phyloP scores from a whole-genome alignment of 1,140 invertebrate species.

The Triops longicaudatus region DNA sequence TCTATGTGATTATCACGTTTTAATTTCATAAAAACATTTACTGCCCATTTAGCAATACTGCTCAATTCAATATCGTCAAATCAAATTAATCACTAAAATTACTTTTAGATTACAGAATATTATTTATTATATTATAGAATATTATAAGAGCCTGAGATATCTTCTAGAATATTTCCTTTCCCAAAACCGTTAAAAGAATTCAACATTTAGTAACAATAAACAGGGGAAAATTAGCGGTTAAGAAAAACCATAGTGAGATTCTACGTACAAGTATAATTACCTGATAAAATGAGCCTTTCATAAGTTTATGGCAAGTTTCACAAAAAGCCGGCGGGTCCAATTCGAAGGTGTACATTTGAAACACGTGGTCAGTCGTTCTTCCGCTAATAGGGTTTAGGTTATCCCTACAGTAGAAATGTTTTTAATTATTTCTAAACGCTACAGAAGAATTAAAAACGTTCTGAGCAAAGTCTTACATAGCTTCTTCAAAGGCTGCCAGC shows the following conservation, averaged over 20 bases:
- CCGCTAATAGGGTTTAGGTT: constrained; percentile 74
- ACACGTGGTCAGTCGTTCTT: constrained; percentile 68
- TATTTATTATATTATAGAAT: too few species aligned
- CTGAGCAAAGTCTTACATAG: constrained; percentile 57
- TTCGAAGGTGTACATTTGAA: constrained; percentile 74
- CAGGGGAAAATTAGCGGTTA: too few species aligned
- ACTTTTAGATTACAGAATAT: too few species aligned
- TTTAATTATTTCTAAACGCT: constrained; percentile 16
- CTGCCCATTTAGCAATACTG: too few species aligned
- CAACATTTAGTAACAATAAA: too few species aligned
- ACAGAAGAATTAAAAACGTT: constrained; percentile 29
- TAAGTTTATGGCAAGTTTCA: constrained; percentile 72
- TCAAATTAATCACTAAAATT: too few species aligned
- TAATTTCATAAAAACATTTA: too few species aligned
- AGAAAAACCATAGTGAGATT: background rate
- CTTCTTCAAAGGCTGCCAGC: constrained; percentile 84
- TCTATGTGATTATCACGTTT: too few species aligned
- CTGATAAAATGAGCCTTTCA: constrained; percentile 81
- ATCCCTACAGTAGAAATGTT: constrained; percentile 51
- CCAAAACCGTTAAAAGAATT: too few species aligned
- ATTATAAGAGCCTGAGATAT: too few species aligned
- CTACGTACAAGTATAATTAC: constrained; percentile 39
- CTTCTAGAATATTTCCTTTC: too few species aligned
- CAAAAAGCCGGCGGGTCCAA: constrained; percentile 61
- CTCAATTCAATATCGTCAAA: too few species aligned